These are phyloP conservation scores for Aspidiotus rigidus DNA, from an alignment of 2,888 invertebrate genomes.

Conservation along the genomic window DNA sequence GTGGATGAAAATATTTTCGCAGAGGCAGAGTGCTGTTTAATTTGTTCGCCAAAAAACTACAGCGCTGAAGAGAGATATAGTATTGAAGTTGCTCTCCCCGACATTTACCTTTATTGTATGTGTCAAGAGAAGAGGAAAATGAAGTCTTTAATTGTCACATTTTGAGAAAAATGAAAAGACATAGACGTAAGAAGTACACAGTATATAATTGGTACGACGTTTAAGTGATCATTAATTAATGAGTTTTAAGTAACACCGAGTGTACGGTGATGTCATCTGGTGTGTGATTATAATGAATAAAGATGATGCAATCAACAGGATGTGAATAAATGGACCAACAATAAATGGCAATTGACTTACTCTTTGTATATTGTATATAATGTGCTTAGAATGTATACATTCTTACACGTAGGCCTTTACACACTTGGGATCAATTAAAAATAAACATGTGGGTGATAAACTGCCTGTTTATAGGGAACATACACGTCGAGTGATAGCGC, in stretches of 20 bases:
- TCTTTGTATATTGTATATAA: not conserved
- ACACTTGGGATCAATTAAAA: constrained; percentile 34
- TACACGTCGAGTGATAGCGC: constrained; percentile 12
- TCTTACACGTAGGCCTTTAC: constrained; percentile 26
- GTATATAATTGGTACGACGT: constrained; percentile 23
- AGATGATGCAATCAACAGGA: constrained; percentile 34
- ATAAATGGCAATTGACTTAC: constrained; percentile 32
- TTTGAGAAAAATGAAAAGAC: not conserved
- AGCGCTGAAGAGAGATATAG: not conserved
- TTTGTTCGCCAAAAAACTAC: not conserved
- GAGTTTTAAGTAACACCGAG: constrained; percentile 32
- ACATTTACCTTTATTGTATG: not conserved
- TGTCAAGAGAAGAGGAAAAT: not conserved
- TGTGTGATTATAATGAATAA: constrained; percentile 34
- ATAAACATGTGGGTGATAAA: constrained; percentile 33
- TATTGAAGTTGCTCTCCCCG: not conserved
- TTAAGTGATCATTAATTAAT: constrained; percentile 32
- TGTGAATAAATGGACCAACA: constrained; percentile 35
- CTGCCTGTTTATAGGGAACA: constrained; percentile 32
- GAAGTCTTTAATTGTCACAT: not conserved
- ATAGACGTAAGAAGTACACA: constrained; percentile 1
- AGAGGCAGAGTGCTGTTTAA: not conserved
- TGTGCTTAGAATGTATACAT: not conserved
- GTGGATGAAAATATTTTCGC: not conserved
- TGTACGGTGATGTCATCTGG: constrained; percentile 32